Evolutionary conservation across 2,113 vertebrate species (phyloP).

Genomic region (Neolamprologus modestus): DNA sequence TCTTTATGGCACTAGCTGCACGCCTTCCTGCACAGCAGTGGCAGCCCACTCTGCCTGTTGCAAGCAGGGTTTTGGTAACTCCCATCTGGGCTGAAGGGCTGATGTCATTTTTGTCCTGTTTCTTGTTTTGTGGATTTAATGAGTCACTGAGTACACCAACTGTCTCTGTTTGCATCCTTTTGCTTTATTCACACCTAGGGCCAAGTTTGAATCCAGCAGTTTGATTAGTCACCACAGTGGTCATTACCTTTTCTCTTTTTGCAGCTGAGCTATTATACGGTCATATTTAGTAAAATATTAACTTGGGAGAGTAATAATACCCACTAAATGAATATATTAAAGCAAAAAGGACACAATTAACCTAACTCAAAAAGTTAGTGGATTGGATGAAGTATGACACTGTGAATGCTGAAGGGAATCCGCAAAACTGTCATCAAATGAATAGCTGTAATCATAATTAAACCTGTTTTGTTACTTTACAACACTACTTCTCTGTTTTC

Average conservation of each 20-base stretch:
- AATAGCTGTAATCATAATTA: neutral
- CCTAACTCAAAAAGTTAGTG: neutral
- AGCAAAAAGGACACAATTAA: neutral
- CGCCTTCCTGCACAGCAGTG: neutral
- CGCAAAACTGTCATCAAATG: neutral
- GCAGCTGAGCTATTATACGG: neutral
- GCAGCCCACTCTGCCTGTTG: neutral
- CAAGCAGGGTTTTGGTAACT: neutral
- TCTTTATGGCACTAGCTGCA: neutral
- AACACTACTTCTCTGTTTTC: neutral
- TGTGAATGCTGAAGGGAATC: neutral
- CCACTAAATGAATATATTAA: neutral
- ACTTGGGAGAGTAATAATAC: neutral
- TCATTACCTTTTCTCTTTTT: neutral
- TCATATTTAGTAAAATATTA: neutral
- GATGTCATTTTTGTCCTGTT: neutral
- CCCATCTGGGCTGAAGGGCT: neutral
- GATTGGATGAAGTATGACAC: neutral
- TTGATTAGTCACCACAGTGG: neutral
- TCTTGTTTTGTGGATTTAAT: neutral
- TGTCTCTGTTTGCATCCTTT: neutral
- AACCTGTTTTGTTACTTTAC: neutral
- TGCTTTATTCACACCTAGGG: neutral
- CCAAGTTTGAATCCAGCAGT: neutral
- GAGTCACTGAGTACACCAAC: conserved; percentile 7